A percentile compares a stretch with the other conserved stretches of the same genome.
These are phyloP conservation scores for Gasteruption jaculator DNA, from an alignment of 2,888 invertebrate genomes.

Conservation along the genomic window DNA sequence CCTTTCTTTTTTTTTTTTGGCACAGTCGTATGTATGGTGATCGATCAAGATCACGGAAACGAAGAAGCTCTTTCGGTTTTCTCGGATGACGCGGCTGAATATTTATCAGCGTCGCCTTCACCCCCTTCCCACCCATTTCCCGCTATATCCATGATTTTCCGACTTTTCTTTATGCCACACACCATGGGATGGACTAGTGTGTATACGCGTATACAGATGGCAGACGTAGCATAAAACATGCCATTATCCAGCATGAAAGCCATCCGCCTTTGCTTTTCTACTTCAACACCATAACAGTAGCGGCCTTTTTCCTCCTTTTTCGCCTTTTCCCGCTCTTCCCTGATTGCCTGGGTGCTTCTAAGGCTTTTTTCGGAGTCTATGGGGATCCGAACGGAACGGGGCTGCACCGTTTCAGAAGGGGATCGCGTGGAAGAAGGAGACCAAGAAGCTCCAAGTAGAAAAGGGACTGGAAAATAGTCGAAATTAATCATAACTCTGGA, in stretches of 20 bases:
- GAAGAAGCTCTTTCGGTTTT: constrained; percentile 8
- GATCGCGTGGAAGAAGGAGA: no score
- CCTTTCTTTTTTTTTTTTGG: constrained; percentile 3
- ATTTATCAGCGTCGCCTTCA: constrained; percentile 28
- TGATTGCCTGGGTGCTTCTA: no score
- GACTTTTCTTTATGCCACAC: no score
- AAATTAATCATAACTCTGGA: no score
- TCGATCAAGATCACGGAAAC: constrained; percentile 28
- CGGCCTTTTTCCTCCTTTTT: constrained; percentile 10
- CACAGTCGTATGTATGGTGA: no score
- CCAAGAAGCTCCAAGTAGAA: no score
- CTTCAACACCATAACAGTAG: constrained; percentile 9
- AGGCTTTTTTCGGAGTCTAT: no score
- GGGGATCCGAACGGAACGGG: no score
- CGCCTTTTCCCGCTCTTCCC: background rate
- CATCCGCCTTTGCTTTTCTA: constrained; percentile 19
- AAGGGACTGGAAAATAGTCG: no score
- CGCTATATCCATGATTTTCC: constrained; percentile 6
- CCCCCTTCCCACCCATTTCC: background rate
- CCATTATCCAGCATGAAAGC: constrained; percentile 33
- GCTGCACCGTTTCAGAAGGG: no score
- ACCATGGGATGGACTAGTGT: no score
- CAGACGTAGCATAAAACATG: constrained; percentile 31
- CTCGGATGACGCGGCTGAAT: constrained; percentile 27
- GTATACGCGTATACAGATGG: constrained; percentile 17